Percentiles rank a stretch among this genome's conserved stretches.
Evolutionary conservation across 2,113 vertebrate species (phyloP).

Genomic region (Pachyramphus minor): DNA sequence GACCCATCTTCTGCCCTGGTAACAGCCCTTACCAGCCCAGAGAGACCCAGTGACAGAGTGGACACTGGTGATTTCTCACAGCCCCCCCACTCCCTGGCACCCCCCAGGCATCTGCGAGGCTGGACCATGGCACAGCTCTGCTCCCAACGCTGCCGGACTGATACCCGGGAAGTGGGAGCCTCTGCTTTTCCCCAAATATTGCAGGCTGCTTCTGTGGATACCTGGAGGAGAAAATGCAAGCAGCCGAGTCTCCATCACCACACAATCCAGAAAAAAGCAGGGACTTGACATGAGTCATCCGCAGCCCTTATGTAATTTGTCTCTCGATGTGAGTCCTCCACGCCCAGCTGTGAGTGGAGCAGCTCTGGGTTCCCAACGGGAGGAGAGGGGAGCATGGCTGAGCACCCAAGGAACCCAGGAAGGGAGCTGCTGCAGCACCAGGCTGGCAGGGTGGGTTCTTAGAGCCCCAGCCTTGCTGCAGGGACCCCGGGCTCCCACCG

Average conservation of each 20-base stretch:
- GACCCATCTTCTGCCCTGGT: not conserved
- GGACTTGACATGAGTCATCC: not conserved
- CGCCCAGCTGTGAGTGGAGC: rapidly evolving
- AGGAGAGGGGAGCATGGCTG: not conserved
- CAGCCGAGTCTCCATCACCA: not conserved
- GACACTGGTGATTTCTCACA: not conserved
- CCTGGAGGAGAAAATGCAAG: not conserved
- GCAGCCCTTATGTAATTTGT: not conserved
- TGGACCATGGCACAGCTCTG: not conserved
- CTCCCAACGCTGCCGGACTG: rapidly evolving
- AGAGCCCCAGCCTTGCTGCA: not conserved
- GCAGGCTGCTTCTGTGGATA: not conserved
- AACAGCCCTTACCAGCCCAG: not conserved
- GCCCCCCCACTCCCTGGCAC: not conserved
- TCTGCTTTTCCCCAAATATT: not conserved
- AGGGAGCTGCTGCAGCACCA: not conserved
- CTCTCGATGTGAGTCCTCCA: not conserved
- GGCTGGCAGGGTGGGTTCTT: not conserved
- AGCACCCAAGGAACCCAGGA: not conserved
- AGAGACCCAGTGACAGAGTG: not conserved
- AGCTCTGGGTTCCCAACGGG: not conserved
- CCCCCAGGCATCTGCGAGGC: not conserved
- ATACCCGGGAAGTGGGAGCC: not conserved
- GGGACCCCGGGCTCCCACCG: not conserved
- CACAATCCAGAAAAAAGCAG: not conserved